Base-by-base conservation (phyloP, 2,888 invertebrate species). In the Pocota personata region DNA sequence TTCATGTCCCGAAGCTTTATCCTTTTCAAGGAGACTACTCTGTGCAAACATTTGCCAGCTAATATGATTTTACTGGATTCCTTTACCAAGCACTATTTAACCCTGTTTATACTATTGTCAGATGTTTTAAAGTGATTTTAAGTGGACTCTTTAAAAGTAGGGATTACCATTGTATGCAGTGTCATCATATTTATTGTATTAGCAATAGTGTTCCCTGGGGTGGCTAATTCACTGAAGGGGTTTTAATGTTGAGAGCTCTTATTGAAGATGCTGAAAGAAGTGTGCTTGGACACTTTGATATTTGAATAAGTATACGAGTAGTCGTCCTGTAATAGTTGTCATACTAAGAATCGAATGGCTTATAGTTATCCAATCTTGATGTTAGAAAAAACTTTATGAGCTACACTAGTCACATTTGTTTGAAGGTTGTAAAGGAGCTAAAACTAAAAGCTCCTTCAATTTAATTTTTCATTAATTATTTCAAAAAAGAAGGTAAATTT, bases 41-140 rank as follows among this genome's bases (percentile, higher is more conserved):
- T 69, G 57, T 58, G 58, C 69, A 80, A 80, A 75, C 46, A 75
- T 80, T 78, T 84, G 48, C 57, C 24, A 80, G 62, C 64, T 84
- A 80, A 84, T 84, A 52, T 69, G 84, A 71, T 84, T 84, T 46
- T 12, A 37, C 35, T 43, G 64, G 67, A 75, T 71, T 75, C 62
- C 12, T 35, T 24, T 48, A 35, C 37, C 62, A 62, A 73, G 55
- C 12, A 32, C 66, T 67, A 78, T 83, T 73, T 43, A 46, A 55
- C 60, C 35, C 55, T 78, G 27, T 83, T 60, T 67, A 48, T 57
- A 57, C 58, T 57, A 58, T 73, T 80, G 73, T 73, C 12, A 43
- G 64, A 52, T 72, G 32, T 64, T 71, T 71, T 58, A 58, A 71
- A 57, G 21, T 16, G 37, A 55, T 71, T 77, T 62, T 10, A 40